Base-by-base conservation (phyloP, 2,888 invertebrate genomes). In the Steromphala cineraria region DNA sequence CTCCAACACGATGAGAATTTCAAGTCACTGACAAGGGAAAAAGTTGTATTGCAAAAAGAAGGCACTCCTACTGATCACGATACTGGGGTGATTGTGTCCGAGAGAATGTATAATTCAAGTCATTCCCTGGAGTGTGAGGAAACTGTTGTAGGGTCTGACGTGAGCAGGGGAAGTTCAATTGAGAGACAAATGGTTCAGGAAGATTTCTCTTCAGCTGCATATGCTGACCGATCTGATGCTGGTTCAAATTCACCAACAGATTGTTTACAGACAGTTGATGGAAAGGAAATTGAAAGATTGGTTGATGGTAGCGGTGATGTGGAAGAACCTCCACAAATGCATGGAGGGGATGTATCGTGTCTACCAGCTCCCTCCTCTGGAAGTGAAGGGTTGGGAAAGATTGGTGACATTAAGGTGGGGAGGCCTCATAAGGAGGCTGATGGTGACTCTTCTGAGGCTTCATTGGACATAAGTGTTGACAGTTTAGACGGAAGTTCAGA, bases 1-100 rank as follows among this genome's bases (percentile, higher is more conserved):
- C 82, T 86, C 53, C 78, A 84, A 53, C 84, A 82, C 19, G 85
- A 88, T 77, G 89, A 90, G 62, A 85, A 78, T 56, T 81, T 82
- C 79, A 82, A 86, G 71, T 81, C 85, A 7, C 77, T 84, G 21
- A 82, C 75, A 24, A 85, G 75, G 56, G 89, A 90, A 56, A 81
- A 84, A 52, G 82, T 89, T 8, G 17, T 82, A 31, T 80, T 87
- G 17, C 67, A 84, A 53, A 80, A 82, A 24, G 77, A 46, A 62
- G 85, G 84, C 36, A 28, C 28, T 28, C 53, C 40, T 67, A 28
- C 8, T 31, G 28, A 79, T 13, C 55, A 75, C 53, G 81, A 74
- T 46, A 78, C 80, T n/a, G 85, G 82, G 78, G 31, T 82, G 21
- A 71, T 87, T 62, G 40, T 80, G 5, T 56, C 83, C 62, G 87